phyloP scores from a whole-genome alignment of 2,888 invertebrate species.

The Galerucella pusilla region DNA sequence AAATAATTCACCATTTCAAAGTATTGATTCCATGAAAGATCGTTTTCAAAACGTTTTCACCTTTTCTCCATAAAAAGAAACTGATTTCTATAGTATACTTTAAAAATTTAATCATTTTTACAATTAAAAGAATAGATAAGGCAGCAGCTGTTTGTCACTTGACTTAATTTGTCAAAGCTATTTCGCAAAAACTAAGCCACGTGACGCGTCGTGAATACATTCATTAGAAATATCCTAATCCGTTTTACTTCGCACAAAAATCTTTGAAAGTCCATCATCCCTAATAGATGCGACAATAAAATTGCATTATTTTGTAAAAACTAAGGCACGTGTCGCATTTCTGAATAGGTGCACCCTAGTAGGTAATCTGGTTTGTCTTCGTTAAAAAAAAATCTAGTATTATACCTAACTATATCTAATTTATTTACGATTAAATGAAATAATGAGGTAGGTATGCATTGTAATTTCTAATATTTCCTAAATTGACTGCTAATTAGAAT shows the following conservation, averaged over 20 bases:
- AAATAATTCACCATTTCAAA: too few relatives aligned
- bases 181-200: neutral
- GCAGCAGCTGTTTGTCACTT: neutral
- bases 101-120: too few relatives aligned
- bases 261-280: neutral
- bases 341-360: neutral
- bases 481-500: conserved; percentile 2
- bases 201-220: neutral
- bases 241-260: neutral
- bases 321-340: neutral
- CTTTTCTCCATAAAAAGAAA: too few relatives aligned
- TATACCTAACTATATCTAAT: neutral
- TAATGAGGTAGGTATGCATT: neutral
- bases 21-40: too few relatives aligned
- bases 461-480: neutral
- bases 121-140: too few relatives aligned
- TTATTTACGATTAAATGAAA: neutral
- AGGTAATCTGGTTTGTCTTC: neutral
- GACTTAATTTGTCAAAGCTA: neutral
- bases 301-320: conserved; percentile 5
- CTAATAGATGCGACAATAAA: neutral
- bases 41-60: too few relatives aligned
- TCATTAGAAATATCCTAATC: neutral
- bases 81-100: too few relatives aligned
- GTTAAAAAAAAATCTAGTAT: neutral